phyloP scores from a whole-genome alignment of 2,113 vertebrate species.

The Heptranchias perlo region DNA sequence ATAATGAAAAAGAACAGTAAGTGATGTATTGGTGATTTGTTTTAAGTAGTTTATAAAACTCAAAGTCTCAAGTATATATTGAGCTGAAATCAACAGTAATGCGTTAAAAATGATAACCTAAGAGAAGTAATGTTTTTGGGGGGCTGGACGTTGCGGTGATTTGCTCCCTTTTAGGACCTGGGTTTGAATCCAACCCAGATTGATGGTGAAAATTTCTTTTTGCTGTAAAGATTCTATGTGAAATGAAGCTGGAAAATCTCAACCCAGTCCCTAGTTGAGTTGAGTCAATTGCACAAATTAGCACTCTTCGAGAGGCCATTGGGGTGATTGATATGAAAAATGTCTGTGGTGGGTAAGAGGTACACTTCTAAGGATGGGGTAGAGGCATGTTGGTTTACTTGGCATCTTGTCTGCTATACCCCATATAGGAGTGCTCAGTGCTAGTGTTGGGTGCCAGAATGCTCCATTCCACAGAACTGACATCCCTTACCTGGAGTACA shows the following conservation, averaged over 20 bases:
- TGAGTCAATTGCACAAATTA: background rate
- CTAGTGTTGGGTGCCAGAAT: no score
- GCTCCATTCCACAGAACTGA: background rate
- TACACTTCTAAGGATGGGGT: background rate
- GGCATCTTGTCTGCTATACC: background rate
- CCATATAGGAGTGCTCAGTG: no score
- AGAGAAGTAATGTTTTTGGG: background rate
- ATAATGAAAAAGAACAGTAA: constrained; percentile 97
- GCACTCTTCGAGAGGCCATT: background rate
- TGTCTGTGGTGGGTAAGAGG: background rate
- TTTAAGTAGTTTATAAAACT: background rate
- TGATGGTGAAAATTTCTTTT: background rate
- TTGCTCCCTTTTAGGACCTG: background rate
- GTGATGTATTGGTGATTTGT: constrained; percentile 47
- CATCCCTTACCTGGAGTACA: background rate
- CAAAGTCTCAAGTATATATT: background rate
- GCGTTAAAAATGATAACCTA: background rate
- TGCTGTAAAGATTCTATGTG: background rate
- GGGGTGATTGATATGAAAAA: background rate
- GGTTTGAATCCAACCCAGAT: background rate
- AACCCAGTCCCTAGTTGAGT: background rate
- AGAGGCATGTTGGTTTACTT: background rate
- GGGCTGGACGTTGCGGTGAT: background rate
- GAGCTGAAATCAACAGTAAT: background rate
- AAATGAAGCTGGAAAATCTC: background rate